Base-by-base conservation (phyloP, 2,113 vertebrate species). In the Nothobranchius kuhntae region DNA sequence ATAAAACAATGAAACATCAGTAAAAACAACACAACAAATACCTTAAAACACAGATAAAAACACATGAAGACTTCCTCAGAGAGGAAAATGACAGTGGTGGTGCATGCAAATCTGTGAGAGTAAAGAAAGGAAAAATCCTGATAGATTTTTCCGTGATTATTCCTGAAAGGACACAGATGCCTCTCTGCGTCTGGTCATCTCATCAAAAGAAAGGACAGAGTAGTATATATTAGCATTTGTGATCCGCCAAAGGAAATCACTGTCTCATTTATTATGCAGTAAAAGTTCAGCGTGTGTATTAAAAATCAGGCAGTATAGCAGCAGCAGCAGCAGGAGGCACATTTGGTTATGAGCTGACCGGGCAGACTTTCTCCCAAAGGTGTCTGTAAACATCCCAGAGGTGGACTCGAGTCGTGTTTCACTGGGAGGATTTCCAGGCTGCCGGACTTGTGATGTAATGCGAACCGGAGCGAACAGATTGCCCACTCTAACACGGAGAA, bases 191-290 rank as follows among this genome's bases (percentile, higher is more conserved):
- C 78, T 76, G 26, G 54, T 78, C 68, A 53, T 40, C 72, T 71
- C 57, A 59, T 81, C 72, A 57, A 47, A 68, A 61, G 77, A 82
- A 81, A 82, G 86, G 83, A 92, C 78, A 80, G 45, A 66, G 71
- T 50, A n/a, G 83, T 82, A 84, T 88, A 87, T 66, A 91, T 91
- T 91, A 86, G 75, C 87, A 90, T 92, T 79, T 73, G 40, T 74
- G 74, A 92, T 90, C 78, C 89, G 84, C 89, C 87, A 88, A 72
- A 85, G 71, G 82, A 83, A 73, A 80, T 86, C 68, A 67, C 71
- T 77, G 75, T 54, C 73, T 88, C 67, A 74, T 86, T 87, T n/a
- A 15, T 35, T 82, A 86, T 89, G 88, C 42, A 59, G 53, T 64
- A 26, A 40, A 74, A 61, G 53, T 65, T 70, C 47, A 40, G 45